These are phyloP conservation scores for Microtus montanus DNA, from an alignment of 2,113 vertebrate species.

Conservation along the genomic window DNA sequence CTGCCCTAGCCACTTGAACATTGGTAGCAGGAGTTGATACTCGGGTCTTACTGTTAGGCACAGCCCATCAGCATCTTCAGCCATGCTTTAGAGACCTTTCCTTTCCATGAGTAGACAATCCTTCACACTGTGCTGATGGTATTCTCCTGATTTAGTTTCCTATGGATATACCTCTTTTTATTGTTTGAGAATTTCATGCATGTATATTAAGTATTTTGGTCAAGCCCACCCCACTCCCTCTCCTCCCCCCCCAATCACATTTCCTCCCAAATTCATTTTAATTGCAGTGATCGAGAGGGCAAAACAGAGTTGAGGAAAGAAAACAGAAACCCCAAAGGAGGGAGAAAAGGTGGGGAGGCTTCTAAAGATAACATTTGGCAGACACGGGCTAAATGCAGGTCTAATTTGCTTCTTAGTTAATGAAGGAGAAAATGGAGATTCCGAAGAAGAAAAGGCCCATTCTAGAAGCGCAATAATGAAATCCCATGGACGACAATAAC, in stretches of 20 bases:
- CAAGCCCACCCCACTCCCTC: background rate
- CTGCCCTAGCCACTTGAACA: background rate
- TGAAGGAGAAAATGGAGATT: conserved; percentile 84
- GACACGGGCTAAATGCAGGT: conserved; percentile 73
- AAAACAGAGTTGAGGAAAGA: conserved; percentile 54
- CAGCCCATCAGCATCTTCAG: background rate
- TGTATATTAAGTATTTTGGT: background rate
- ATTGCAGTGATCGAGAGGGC: conserved; percentile 32
- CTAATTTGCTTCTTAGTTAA: conserved; percentile 82
- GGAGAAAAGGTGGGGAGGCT: conserved; percentile 66
- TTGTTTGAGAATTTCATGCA: background rate
- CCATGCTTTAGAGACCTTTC: background rate
- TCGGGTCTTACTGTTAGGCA: background rate
- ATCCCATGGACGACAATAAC: conserved; percentile 58
- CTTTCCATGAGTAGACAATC: conserved; percentile 15
- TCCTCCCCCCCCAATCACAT: background rate
- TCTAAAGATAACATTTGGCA: conserved; percentile 82
- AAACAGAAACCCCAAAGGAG: conserved; percentile 73
- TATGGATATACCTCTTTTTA: background rate
- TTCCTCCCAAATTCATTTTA: background rate
- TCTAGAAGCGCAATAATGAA: conserved; percentile 54
- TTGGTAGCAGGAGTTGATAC: background rate
- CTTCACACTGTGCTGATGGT: conserved; percentile 33
- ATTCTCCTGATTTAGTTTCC: background rate
- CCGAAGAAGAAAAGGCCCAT: conserved; percentile 54